Evolutionary conservation across 2,888 invertebrate species (phyloP), one percentile per base, ranked within the genome.

Genomic region (Drosophila monieri): DNA sequence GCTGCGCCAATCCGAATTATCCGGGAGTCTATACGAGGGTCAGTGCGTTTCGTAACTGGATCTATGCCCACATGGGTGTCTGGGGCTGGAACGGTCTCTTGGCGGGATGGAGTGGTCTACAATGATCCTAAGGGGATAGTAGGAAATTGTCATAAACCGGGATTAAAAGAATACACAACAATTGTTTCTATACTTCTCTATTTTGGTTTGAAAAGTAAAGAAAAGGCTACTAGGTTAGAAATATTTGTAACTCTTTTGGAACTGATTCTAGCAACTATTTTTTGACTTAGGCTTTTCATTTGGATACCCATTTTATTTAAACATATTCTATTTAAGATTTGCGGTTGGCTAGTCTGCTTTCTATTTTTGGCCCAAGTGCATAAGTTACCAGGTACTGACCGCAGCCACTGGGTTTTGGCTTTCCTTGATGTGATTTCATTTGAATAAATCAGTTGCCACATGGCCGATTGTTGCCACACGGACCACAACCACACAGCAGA

Each of bases 11-110:
- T 46, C 69, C 48, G 6, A 73, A 68, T n/a, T 90, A 76, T 77
- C 89, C 90, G 6, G 89, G 90, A 21, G 90, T 89, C 8, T 89
- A 89, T 48, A 73, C 81, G 2, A 86, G 69, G 46, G 88, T 89
- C 39, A 70, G 73, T 0, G 68, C 78, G 14, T 83, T 89, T 27
- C 73, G 88, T 8, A 67, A 68, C 18, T 89, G 89, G 89, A 88
- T 89, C 67, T 75, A 89, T 52, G 86, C 78, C 1, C 88, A 84
- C 35, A 23, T 83, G 43, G 86, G 76, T 5, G 86, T 77, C 5
- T 79, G 88, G 86, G 86, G 88, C 10, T 84, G 85, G 80, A 73
- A 73, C 43, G 49, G 25, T 1, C 49, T 83, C 0, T 54, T 88
- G 3, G 57, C 21, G 0, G 64, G 65, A 1, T 83, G 81, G 81